These are phyloP conservation scores for Coelopa pilipes DNA, from an alignment of 2,888 invertebrate genomes.

Conservation along the genomic window DNA sequence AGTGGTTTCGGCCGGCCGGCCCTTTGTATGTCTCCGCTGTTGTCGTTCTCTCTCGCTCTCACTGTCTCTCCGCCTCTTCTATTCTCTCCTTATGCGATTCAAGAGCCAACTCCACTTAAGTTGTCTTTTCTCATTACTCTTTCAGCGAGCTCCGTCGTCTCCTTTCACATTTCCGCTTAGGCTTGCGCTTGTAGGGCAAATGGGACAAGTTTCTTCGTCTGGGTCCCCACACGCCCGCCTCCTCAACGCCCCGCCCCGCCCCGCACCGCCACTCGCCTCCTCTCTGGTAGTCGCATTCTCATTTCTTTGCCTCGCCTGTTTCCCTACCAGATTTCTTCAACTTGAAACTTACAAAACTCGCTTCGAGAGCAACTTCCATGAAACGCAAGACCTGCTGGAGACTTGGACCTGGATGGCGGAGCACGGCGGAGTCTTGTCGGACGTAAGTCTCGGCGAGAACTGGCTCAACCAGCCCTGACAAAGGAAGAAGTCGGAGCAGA, in stretches of 20 bases:
- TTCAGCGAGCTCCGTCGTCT: background rate
- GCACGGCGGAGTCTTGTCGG: background rate
- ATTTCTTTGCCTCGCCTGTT: background rate
- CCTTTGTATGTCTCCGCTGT: no score
- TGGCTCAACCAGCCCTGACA: slow-evolving; percentile 15
- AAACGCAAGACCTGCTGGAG: background rate
- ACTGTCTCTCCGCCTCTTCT: no score
- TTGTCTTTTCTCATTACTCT: slow-evolving; percentile 19
- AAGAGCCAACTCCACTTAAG: background rate
- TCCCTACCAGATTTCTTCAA: background rate
- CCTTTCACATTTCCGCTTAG: slow-evolving; percentile 23
- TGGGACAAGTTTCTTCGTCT: slow-evolving; percentile 25
- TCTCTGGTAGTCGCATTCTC: background rate
- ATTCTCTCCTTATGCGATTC: no score
- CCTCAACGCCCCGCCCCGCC: background rate
- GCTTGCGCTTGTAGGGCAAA: slow-evolving; percentile 31
- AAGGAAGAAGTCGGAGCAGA: no score
- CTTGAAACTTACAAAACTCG: slow-evolving; percentile 25
- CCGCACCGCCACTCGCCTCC: background rate
- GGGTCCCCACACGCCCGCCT: no score
- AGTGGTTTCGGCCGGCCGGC: background rate
- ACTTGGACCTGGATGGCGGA: background rate
- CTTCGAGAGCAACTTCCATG: background rate
- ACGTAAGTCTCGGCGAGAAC: background rate
- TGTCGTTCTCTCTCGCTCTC: no score